Base-by-base conservation (phyloP, 1,140 invertebrate species). In the Lordiphosa stackelbergi region DNA sequence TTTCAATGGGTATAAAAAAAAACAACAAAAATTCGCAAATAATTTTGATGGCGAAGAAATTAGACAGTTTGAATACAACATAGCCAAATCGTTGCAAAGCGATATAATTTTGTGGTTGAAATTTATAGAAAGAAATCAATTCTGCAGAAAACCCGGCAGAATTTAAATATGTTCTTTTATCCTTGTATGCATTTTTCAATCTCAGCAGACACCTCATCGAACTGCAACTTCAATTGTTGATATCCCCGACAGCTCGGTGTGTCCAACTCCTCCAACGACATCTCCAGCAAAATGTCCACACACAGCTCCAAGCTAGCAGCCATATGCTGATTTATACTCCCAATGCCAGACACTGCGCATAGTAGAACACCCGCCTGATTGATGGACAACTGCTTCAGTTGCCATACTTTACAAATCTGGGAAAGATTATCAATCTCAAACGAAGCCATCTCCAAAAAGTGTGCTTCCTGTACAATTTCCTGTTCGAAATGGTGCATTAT, bases 211-310 rank as follows among this genome's bases (percentile, higher is more conserved):
- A 69, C 11, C 19, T 56, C 51, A 38, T 73, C 64, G 16, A 73
- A 69, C 47, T 73, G 41, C 48, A 64, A 47, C 11, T 40, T 73
- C 3, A 73, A 19, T 2, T 69, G 38, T 4, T 69, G 47, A 31
- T 73, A 73, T 19, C 37, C 47, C 4, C 42, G 40, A 34, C 71
- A 73, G 34, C 71, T 64, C 4, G 53, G 58, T 10, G 66, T 70
- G 11, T 70, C 53, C 45, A 70, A 36, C 9, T 64, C 59, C 46
- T 69, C 59, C 11, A 31, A 3, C 9, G 53, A 28, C 59, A 64
- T 43, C 40, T 70, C 66, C 38, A 70, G 37, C 13, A 70, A 22
- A 10, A 70, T 70, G 9, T 53, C 66, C n/a, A 49, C 16, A 35
- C 59, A 70, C 0, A 70, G 28, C 13, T 53, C 53, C 12, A 56